phyloP scores from a whole-genome alignment of 2,797 vertebrate genomes.

The Eupleurogrammus muticus region DNA sequence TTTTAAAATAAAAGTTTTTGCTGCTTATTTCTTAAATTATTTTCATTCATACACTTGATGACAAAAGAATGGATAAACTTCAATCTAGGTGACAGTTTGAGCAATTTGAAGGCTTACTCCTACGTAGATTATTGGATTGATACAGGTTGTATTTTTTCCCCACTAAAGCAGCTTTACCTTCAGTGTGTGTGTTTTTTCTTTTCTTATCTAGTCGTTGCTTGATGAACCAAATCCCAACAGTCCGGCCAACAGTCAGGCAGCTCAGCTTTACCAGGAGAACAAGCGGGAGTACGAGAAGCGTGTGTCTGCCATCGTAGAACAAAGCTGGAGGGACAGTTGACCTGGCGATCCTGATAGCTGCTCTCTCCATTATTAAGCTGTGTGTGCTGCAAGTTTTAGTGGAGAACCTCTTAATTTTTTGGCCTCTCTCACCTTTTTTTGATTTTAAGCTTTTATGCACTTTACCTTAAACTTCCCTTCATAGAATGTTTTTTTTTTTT shows the following conservation, averaged over 20 bases:
- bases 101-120: background rate
- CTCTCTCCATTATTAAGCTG: slow-evolving; percentile 61
- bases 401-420: slow-evolving; percentile 68
- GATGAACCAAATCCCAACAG: slow-evolving; percentile 99
- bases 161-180: slow-evolving; percentile 2
- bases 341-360: slow-evolving; percentile 66
- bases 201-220: slow-evolving; percentile 90
- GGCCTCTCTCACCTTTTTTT: slow-evolving; percentile 58
- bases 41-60: background rate
- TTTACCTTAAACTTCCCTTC: slow-evolving; percentile 79
- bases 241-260: slow-evolving; percentile 98
- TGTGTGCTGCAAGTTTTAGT: slow-evolving; percentile 77
- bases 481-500: slow-evolving; percentile 50
- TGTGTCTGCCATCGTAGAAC: slow-evolving; percentile 98
- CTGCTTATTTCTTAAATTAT: background rate
- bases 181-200: background rate
- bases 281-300: slow-evolving; percentile 99
- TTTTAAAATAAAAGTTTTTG: background rate
- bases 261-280: slow-evolving; percentile 99
- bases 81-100: background rate
- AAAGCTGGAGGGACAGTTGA: slow-evolving; percentile 99
- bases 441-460: slow-evolving; percentile 87
- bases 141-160: background rate
- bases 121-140: background rate
- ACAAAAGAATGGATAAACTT: background rate